A percentile compares a stretch with the other conserved stretches of the same genome.
phyloP scores from a whole-genome alignment of 2,113 vertebrate genomes.

The Alexandromys fortis region DNA sequence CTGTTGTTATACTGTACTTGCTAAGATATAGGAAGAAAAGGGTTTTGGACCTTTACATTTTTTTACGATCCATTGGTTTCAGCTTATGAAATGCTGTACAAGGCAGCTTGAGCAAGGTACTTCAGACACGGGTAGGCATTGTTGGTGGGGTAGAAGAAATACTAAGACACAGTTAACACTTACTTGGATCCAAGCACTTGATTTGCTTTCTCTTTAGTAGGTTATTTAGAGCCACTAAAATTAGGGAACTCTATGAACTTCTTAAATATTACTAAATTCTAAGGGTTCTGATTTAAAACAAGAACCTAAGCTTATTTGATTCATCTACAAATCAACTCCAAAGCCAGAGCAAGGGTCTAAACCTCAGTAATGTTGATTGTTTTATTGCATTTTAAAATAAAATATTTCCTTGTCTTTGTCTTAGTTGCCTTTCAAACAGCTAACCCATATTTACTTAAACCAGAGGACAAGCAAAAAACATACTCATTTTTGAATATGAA shows the following conservation, averaged over 20 bases:
- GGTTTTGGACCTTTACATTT: slow-evolving; percentile 14
- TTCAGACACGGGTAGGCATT: background rate
- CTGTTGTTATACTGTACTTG: slow-evolving; percentile 11
- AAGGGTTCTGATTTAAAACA: slow-evolving; percentile 34
- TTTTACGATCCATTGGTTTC: slow-evolving; percentile 28
- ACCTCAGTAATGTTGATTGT: background rate
- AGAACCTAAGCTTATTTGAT: background rate
- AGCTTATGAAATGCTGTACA: background rate
- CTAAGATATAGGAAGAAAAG: background rate
- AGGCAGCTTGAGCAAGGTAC: background rate
- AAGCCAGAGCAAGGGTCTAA: background rate
- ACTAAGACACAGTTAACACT: background rate
- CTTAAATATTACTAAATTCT: background rate
- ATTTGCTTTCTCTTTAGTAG: background rate
- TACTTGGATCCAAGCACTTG: slow-evolving; percentile 27
- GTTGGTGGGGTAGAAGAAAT: background rate
- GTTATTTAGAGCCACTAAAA: slow-evolving; percentile 28
- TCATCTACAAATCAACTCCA: slow-evolving; percentile 10
- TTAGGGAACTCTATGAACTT: background rate
- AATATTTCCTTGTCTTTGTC: background rate
- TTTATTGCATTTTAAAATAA: background rate
- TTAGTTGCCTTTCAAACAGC: slow-evolving; percentile 29
- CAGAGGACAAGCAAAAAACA: slow-evolving; percentile 23
- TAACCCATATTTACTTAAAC: background rate
- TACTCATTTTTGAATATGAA: background rate